Evolutionary conservation across 2,797 vertebrate genomes (phyloP).

Genomic region (Esox masquinongy): DNA sequence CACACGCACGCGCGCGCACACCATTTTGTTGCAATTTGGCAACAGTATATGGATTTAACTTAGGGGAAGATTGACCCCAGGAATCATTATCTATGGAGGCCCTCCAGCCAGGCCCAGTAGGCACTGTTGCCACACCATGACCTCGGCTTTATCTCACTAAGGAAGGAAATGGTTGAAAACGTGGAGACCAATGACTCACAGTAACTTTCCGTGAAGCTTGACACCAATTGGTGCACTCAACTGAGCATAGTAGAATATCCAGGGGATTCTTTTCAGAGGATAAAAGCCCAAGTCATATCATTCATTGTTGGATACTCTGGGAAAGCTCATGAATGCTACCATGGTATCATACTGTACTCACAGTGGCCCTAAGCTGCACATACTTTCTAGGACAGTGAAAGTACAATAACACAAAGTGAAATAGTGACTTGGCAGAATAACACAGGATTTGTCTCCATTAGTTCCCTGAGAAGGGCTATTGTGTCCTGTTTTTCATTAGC

Average conservation of each 20-base stretch:
- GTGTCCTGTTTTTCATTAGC: constrained; percentile 21
- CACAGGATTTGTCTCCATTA: neutral
- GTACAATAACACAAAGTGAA: neutral
- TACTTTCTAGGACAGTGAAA: constrained; percentile 5
- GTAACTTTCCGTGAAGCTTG: neutral
- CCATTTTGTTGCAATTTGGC: neutral
- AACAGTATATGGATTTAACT: neutral
- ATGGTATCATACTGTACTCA: neutral
- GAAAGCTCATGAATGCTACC: neutral
- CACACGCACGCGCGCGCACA: too few species aligned
- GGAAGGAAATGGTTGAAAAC: neutral
- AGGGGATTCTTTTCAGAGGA: neutral
- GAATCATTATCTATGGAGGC: neutral
- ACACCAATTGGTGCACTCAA: neutral
- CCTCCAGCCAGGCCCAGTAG: neutral
- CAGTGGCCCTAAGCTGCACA: neutral
- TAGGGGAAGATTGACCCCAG: neutral
- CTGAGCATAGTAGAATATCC: neutral
- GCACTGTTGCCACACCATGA: neutral
- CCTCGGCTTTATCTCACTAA: neutral
- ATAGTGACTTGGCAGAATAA: constrained; percentile 4
- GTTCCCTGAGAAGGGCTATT: neutral
- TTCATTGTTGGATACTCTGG: neutral
- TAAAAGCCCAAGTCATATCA: neutral
- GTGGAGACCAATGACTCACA: neutral